These are phyloP conservation scores for Orthosia gothica DNA, from an alignment of 2,888 invertebrate genomes.

Conservation along the genomic window DNA sequence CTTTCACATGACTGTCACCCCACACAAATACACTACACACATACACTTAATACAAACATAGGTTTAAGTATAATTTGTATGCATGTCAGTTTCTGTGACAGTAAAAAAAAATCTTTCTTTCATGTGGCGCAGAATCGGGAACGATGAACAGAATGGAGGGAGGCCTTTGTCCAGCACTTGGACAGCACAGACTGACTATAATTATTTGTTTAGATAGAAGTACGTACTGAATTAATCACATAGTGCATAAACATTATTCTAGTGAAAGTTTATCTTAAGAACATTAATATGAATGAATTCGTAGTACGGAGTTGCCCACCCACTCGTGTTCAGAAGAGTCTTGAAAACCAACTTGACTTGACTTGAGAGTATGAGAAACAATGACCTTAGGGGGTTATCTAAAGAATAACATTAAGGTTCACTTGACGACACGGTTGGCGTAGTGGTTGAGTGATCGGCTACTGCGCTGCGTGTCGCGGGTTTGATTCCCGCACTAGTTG, in stretches of 20 bases:
- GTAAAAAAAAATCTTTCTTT: no score
- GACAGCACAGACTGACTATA: background rate
- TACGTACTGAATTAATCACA: background rate
- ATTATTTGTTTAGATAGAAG: background rate
- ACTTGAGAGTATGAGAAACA: background rate
- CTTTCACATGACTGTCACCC: no score
- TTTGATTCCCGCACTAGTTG: no score
- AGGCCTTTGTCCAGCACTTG: background rate
- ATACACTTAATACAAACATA: no score
- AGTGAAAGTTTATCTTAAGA: constrained; percentile 3
- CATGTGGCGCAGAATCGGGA: no score
- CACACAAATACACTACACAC: no score
- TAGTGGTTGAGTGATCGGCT: no score
- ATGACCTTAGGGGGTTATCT: background rate
- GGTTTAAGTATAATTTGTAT: no score
- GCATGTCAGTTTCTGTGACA: no score
- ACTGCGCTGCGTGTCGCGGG: no score
- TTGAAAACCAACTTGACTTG: background rate
- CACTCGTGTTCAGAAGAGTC: background rate
- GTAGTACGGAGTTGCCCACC: constrained; percentile 1
- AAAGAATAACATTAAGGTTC: background rate
- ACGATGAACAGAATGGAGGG: no score
- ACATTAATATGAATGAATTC: constrained; percentile 25
- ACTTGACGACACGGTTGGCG: no score
- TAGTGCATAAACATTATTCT: constrained; percentile 13